Conservation (phyloP, 2,888 invertebrate genomes). For the Pecten maximus region DNA sequence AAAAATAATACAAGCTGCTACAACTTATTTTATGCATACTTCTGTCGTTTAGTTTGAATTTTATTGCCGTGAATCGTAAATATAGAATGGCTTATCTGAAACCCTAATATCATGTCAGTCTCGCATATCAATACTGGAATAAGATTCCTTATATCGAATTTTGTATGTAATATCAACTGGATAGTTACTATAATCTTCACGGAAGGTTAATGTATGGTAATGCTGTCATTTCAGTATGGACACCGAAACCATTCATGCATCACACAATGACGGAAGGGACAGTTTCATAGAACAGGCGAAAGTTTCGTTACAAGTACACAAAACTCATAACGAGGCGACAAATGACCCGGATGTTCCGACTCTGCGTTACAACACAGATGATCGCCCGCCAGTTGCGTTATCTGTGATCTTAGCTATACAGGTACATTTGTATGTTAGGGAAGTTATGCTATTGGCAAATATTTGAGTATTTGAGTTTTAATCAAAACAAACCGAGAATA, state of each 20-base stretch:
- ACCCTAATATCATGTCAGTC: too few relatives aligned
- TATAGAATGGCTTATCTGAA: too few relatives aligned
- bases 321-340: not conserved
- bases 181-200: too few relatives aligned
- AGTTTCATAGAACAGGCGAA: not conserved
- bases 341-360: not conserved
- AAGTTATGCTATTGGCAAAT: not conserved
- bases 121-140: too few relatives aligned
- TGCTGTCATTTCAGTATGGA: not conserved
- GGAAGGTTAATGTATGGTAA: too few relatives aligned
- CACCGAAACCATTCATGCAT: not conserved
- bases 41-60: too few relatives aligned
- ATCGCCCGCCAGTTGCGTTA: not conserved
- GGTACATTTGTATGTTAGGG: not conserved
- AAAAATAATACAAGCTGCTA: too few relatives aligned
- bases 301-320: too few relatives aligned
- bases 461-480: not conserved
- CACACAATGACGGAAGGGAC: not conserved
- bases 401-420: not conserved
- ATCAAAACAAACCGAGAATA: not conserved
- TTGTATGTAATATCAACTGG: too few relatives aligned
- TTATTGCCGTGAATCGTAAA: too few relatives aligned
- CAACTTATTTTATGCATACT: too few relatives aligned
- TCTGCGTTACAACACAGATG: not conserved
- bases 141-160: too few relatives aligned